Evolutionary conservation across 1,140 invertebrate genomes (phyloP).

Genomic region (Brachionus koreanus): DNA sequence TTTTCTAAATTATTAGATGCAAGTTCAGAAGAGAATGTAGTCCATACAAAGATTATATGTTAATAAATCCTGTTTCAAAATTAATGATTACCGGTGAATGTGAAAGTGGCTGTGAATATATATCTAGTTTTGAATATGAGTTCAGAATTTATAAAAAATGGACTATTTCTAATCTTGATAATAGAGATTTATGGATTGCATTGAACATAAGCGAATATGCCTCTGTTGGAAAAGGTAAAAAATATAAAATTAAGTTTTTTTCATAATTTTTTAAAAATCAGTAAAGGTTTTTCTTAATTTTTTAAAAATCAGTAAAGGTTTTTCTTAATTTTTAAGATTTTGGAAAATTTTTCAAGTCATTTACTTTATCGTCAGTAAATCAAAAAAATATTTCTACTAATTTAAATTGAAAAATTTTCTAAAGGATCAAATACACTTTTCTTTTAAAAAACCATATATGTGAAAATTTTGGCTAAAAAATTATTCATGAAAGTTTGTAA

Average conservation of each 20-base stretch:
- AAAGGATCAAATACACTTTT: too few species aligned
- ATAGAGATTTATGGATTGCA: neutral
- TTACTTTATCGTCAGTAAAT: too few species aligned
- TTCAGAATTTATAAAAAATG: slow-evolving; percentile 27
- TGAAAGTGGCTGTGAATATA: slow-evolving; percentile 9
- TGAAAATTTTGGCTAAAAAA: too few species aligned
- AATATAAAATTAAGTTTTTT: too few species aligned
- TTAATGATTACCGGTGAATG: slow-evolving; percentile 19
- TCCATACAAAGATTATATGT: neutral
- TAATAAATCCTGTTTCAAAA: slow-evolving; percentile 19
- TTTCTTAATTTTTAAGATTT: neutral
- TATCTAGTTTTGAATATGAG: slow-evolving; percentile 1
- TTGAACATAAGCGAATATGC: neutral
- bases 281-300: neutral
- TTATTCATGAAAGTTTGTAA: too few species aligned
- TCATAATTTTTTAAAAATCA: neutral
- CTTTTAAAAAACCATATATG: too few species aligned
- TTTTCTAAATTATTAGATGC: neutral
- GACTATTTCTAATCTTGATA: neutral
- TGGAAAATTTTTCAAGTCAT: too few species aligned
- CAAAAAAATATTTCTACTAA: too few species aligned
- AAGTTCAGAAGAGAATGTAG: neutral
- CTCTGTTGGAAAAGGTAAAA: neutral
- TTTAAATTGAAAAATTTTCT: too few species aligned
- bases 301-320: neutral